These are phyloP conservation scores for Bovichtus diacanthus DNA, from an alignment of 2,797 vertebrate genomes.

Conservation along the genomic window DNA sequence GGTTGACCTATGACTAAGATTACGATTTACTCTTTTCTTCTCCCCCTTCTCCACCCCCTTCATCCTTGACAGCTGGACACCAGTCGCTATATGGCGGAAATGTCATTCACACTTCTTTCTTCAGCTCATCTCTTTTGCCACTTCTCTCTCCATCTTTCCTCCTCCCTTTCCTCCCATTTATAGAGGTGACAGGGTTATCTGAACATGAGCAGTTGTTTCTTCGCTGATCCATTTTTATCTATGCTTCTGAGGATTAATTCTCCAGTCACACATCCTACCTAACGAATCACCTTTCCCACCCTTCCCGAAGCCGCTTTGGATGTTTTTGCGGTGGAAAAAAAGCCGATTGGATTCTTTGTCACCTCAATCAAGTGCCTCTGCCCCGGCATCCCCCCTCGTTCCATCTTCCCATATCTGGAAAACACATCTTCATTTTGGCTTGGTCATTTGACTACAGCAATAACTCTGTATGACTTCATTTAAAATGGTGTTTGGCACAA, in stretches of 20 bases:
- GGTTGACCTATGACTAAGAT: constrained; percentile 71
- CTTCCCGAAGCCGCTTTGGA: constrained; percentile 2
- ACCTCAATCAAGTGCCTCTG: constrained; percentile 49
- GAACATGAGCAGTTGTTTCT: constrained; percentile 46
- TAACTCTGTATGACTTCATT: constrained; percentile 72
- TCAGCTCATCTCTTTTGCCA: constrained; percentile 56
- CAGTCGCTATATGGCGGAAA: constrained; percentile 42
- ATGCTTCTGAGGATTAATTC: constrained; percentile 57
- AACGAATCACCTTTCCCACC: constrained; percentile 52
- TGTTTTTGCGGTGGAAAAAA: constrained; percentile 46
- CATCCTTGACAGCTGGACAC: constrained; percentile 47
- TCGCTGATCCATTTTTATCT: constrained; percentile 60
- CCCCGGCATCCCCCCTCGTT: background rate
- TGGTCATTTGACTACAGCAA: constrained; percentile 69
- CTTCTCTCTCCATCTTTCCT: constrained; percentile 14
- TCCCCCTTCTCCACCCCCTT: constrained; percentile 4
- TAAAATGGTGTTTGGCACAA: constrained; percentile 66
- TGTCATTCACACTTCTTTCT: constrained; percentile 62
- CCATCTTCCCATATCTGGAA: constrained; percentile 60
- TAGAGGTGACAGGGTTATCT: constrained; percentile 64
- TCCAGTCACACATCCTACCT: constrained; percentile 38
- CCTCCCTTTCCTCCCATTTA: constrained; percentile 42
- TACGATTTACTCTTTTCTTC: constrained; percentile 45
- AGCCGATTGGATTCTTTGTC: constrained; percentile 73
- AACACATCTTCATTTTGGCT: constrained; percentile 69